Evolutionary conservation across 1,140 invertebrate species (phyloP), one percentile per base, ranked within the genome.

Genomic region (Eupristina koningsbergeri): DNA sequence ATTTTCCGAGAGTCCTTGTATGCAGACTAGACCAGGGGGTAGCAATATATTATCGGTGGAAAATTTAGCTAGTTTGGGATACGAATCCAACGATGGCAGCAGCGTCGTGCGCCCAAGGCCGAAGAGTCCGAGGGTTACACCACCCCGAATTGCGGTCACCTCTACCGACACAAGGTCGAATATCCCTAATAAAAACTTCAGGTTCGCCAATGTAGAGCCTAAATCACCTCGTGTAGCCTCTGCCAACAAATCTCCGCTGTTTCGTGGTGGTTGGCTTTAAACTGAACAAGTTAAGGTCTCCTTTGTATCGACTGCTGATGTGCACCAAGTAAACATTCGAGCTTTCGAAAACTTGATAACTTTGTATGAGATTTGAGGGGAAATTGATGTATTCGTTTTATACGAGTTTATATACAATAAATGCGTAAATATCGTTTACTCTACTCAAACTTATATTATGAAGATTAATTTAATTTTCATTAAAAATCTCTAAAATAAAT

Each of bases 181-280:
- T 13, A 86, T 85, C 31, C 11, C 50, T 0, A 61, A 86, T 29
- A 86, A 86, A 29, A 79, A 83, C 17, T 76, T 85, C n/a, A 88
- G 86, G 67, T 73, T 88, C 5, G 78, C 87, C 7, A 84, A 84
- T 19, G 26, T 86, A 26, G 86, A 84, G 29, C 84, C 86, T 0
- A 89, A 80, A 83, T 89, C 88, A 2, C 86, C 88, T 15, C 82
- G 80, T 29, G 29, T 75, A 3, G n/a, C 79, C n/a, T 41, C 34
- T 15, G 69, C 29, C 2, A 77, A 9, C n/a, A 89, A 41, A 58
- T 87, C 88, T 3, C 85, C 88, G 1, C 85, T 79, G 78, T 85
- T 61, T 79, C 84, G 84, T n/a, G 78, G 83, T 47, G 89, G 86
- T 8, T 88, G 87, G 88, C 74, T 89, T 34, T 89, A 61, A 86